These are phyloP conservation scores for Campylomormyrus numenius DNA, from an alignment of 2,113 vertebrate genomes.

Conservation along the genomic window DNA sequence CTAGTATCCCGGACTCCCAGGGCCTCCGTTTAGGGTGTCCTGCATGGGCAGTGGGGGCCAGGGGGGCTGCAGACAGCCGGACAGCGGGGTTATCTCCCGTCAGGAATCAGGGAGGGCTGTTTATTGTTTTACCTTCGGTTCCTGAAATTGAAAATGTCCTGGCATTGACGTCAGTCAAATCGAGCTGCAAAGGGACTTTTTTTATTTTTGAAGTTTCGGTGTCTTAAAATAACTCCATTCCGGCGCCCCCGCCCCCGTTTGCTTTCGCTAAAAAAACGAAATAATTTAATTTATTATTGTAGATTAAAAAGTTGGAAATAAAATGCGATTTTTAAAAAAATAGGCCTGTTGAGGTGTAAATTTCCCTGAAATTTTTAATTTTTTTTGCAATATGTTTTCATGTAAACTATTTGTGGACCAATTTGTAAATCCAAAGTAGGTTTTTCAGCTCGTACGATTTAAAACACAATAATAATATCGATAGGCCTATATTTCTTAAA, in stretches of 20 bases:
- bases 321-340: not conserved
- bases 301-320: not conserved
- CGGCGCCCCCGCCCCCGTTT: not conserved
- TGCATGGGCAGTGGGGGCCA: not conserved
- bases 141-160: slow-evolving; percentile 49
- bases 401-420: not conserved
- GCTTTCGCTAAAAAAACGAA: not conserved
- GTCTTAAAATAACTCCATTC: slow-evolving; percentile 21
- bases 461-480: not conserved
- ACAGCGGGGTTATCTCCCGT: slow-evolving; percentile 45
- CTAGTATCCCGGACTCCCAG: slow-evolving; percentile 8
- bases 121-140: slow-evolving; percentile 55
- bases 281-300: not conserved
- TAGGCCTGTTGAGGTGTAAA: not conserved
- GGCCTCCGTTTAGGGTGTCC: slow-evolving; percentile 38
- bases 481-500: not conserved
- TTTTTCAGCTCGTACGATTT: not conserved
- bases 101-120: slow-evolving; percentile 41
- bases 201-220: slow-evolving; percentile 24
- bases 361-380: not conserved
- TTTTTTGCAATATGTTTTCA: not conserved
- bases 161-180: slow-evolving; percentile 23
- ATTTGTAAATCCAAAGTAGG: not conserved
- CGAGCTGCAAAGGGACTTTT: slow-evolving; percentile 17
- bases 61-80: slow-evolving; percentile 30